phyloP scores from a whole-genome alignment of 2,113 vertebrate species.

The Pteropus alecto region DNA sequence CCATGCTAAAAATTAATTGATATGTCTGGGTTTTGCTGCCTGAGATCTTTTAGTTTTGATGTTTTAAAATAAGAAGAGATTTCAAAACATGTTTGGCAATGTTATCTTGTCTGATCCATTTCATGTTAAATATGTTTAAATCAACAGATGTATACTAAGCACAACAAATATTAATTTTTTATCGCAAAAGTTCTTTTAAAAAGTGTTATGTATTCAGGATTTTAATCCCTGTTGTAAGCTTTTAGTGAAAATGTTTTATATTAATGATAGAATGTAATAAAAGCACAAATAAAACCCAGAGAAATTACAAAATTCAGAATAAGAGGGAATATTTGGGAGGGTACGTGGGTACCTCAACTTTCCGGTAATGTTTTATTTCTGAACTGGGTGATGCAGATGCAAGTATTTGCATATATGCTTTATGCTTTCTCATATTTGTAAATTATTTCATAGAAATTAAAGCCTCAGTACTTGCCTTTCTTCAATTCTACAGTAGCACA shows the following conservation, averaged over 20 bases:
- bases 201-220: not conserved
- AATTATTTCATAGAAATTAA: not conserved
- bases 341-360: not conserved
- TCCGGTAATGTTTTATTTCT: not conserved
- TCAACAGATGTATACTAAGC: not conserved
- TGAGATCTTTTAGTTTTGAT: not conserved
- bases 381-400: not conserved
- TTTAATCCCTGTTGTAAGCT: not conserved
- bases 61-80: conserved; percentile 13
- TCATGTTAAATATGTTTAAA: not conserved
- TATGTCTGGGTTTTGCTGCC: not conserved
- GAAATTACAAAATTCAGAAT: not conserved
- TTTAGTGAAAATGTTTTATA: conserved; percentile 4
- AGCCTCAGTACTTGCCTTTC: not conserved
- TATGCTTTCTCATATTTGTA: not conserved
- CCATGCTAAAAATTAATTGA: not conserved
- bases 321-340: not conserved
- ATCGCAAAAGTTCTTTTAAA: not conserved
- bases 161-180: not conserved
- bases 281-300: not conserved
- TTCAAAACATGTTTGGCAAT: not conserved
- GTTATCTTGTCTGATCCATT: not conserved
- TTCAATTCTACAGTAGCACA: not conserved
- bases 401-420: not conserved
- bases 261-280: not conserved